Percentiles rank a stretch among this genome's conserved stretches.
These are phyloP conservation scores for Enteromius radiatus DNA, from an alignment of 2,797 vertebrate species.

Conservation along the genomic window DNA sequence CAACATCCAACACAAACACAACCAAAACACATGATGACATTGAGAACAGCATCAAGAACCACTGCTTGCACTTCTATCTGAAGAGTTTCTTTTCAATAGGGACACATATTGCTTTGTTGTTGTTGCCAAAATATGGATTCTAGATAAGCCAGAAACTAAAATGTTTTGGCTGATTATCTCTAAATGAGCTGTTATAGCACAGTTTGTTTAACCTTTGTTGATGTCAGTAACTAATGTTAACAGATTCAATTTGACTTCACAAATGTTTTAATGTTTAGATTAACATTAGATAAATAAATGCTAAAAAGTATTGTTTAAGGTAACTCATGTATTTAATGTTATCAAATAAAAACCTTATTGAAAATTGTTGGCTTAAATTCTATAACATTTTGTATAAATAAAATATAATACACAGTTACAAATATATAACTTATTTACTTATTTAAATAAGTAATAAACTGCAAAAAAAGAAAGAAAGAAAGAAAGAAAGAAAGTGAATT, in stretches of 20 bases:
- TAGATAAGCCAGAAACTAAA: neutral
- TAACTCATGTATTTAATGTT: neutral
- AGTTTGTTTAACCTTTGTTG: neutral
- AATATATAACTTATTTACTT: no score
- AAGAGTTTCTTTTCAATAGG: neutral
- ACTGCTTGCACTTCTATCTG: neutral
- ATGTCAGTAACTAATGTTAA: neutral
- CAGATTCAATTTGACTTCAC: neutral
- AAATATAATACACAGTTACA: neutral
- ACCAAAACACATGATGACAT: constrained; percentile 12
- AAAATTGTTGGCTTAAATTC: neutral
- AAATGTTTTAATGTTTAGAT: neutral
- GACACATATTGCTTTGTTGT: neutral
- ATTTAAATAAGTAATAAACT: neutral
- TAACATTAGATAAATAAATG: neutral
- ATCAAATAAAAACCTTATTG: neutral
- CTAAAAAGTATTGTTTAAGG: neutral
- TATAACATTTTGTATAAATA: neutral
- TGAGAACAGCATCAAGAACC: neutral
- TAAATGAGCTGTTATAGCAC: neutral
- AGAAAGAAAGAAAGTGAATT: neutral
- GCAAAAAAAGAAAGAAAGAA: no score
- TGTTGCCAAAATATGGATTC: neutral
- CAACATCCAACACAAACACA: constrained; percentile 56
- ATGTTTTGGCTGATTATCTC: neutral